Evolutionary conservation across 2,797 vertebrate species (phyloP).

Genomic region (Ctenopoma multispine): DNA sequence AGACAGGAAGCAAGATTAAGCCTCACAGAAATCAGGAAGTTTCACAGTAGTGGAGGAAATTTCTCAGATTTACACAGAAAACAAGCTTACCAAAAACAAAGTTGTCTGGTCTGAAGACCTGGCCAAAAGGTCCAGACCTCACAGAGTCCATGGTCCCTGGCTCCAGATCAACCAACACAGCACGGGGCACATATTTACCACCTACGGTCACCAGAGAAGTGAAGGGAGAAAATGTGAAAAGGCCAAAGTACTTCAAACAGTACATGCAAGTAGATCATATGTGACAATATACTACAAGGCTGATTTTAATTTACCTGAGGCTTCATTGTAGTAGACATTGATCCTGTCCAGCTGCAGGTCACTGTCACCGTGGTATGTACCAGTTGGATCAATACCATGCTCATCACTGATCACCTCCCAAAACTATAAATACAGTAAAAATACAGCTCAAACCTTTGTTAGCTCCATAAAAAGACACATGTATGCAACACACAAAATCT

Average conservation of each 20-base stretch:
- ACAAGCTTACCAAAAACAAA: slow-evolving; percentile 85
- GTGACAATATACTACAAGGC: rapidly evolving
- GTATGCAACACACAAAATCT: no score
- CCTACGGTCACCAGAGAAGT: slow-evolving; percentile 62
- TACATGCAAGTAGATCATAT: rapidly evolving
- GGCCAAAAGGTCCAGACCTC: slow-evolving; percentile 88
- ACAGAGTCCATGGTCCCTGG: slow-evolving; percentile 90
- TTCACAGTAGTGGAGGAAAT: rapidly evolving
- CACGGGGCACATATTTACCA: slow-evolving; percentile 88
- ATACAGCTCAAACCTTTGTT: neutral
- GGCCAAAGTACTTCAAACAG: neutral
- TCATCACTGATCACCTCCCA: slow-evolving; percentile 89
- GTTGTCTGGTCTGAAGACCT: slow-evolving; percentile 88
- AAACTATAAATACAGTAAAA: slow-evolving; percentile 72
- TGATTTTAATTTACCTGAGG: slow-evolving; percentile 72
- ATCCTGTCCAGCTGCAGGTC: slow-evolving; percentile 88
- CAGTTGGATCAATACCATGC: slow-evolving; percentile 88
- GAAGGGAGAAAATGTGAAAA: rapidly evolving
- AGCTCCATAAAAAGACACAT: no score
- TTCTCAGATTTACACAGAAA: neutral
- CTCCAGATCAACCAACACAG: slow-evolving; percentile 87
- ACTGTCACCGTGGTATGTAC: slow-evolving; percentile 87
- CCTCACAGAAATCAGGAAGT: rapidly evolving
- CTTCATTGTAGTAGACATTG: slow-evolving; percentile 89
- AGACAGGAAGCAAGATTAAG: neutral